phyloP scores from a whole-genome alignment of 2,888 invertebrate species.

The Phaonia tiefii region DNA sequence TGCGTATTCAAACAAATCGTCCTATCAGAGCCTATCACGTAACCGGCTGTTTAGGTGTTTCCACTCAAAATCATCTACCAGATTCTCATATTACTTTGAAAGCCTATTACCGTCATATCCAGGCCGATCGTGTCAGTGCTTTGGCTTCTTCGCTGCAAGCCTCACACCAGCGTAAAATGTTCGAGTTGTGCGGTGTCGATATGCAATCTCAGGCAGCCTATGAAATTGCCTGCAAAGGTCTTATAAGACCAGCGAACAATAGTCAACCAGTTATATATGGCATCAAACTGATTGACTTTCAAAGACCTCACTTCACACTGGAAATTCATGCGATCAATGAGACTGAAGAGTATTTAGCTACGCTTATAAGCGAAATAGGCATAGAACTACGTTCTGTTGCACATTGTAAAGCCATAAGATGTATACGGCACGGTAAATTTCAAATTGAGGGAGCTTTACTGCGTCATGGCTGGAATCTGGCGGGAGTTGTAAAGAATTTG shows the following conservation, averaged over 20 bases:
- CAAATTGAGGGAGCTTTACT: constrained; percentile 88
- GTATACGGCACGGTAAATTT: constrained; percentile 92
- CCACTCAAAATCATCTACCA: constrained; percentile 87
- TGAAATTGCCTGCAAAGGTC: constrained; percentile 91
- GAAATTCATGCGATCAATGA: constrained; percentile 95
- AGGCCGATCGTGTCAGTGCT: constrained; percentile 85
- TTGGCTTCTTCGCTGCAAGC: constrained; percentile 91
- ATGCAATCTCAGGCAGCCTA: constrained; percentile 94
- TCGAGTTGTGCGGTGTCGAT: constrained; percentile 89
- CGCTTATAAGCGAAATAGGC: constrained; percentile 92
- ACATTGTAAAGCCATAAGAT: constrained; percentile 89
- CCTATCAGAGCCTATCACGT: constrained; percentile 87
- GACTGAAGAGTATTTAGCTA: constrained; percentile 87
- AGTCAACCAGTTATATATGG: constrained; percentile 91
- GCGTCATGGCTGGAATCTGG: constrained; percentile 90
- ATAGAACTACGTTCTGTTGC: constrained; percentile 89
- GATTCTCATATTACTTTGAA: constrained; percentile 87
- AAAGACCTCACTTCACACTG: constrained; percentile 91
- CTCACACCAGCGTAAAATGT: constrained; percentile 92
- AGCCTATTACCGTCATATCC: constrained; percentile 87
- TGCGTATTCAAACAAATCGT: constrained; percentile 83
- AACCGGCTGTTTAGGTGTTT: constrained; percentile 88
- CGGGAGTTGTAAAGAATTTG: constrained; percentile 86
- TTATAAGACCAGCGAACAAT: constrained; percentile 87
- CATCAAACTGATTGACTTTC: constrained; percentile 90